Percentiles rank a stretch among this genome's conserved stretches.
These are phyloP conservation scores for Carcina quercana DNA, from an alignment of 2,888 invertebrate genomes.

Conservation along the genomic window DNA sequence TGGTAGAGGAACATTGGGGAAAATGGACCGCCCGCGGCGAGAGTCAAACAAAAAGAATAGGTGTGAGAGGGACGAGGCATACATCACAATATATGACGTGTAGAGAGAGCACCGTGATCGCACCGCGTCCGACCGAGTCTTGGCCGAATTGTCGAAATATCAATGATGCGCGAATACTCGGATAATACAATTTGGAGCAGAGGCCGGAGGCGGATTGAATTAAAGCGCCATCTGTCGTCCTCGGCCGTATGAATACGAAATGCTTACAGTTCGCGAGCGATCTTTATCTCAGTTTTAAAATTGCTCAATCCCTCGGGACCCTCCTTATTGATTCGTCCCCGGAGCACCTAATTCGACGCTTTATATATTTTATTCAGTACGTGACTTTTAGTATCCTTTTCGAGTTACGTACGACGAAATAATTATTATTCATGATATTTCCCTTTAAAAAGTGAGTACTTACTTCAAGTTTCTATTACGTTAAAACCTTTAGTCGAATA, in stretches of 20 bases:
- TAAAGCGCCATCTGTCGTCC: conserved; percentile 71
- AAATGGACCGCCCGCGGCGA: conserved; percentile 25
- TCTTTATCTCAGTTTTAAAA: conserved; percentile 74
- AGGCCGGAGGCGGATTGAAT: conserved; percentile 70
- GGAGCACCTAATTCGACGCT: conserved; percentile 57
- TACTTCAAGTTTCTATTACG: conserved; percentile 40
- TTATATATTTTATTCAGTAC: conserved; percentile 57
- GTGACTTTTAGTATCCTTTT: conserved; percentile 40
- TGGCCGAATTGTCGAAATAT: conserved; percentile 66
- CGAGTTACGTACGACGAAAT: background rate
- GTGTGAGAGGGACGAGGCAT: conserved; percentile 6
- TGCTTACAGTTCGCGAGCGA: conserved; percentile 61
- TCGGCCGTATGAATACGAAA: conserved; percentile 69
- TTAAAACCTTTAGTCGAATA: no score
- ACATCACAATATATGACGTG: no score
- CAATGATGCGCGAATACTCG: conserved; percentile 72
- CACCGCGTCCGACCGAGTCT: conserved; percentile 29
- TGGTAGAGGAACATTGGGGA: conserved; percentile 22
- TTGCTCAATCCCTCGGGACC: conserved; percentile 63
- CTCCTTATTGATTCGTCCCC: conserved; percentile 63
- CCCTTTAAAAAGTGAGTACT: conserved; percentile 11
- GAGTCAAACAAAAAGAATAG: conserved; percentile 2
- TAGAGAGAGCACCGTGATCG: conserved; percentile 19
- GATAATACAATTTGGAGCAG: conserved; percentile 69
- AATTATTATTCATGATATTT: conserved; percentile 18